Base-by-base conservation (phyloP, 53 echinoderm and acorn worm genomes). In the Glandiceps talaboti region DNA sequence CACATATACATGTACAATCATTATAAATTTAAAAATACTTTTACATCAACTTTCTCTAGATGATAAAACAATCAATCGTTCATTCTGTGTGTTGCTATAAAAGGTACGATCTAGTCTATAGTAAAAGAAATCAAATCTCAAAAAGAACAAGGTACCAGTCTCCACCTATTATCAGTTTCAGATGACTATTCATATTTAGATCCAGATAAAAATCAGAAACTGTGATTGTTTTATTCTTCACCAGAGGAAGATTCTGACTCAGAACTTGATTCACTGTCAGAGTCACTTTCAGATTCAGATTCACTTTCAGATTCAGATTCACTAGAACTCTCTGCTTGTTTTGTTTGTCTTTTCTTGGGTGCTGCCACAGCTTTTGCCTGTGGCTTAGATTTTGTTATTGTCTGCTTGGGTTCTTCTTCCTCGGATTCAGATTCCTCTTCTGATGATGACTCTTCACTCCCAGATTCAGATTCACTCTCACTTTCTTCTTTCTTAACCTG, bases 201-300 rank as follows among this genome's bases (percentile, higher is more conserved):
- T n/a, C n/a, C n/a, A n/a, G n/a, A n/a, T n/a, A n/a, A n/a, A n/a
- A n/a, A n/a, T n/a, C n/a, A n/a, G n/a, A n/a, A n/a, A n/a, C n/a
- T n/a, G n/a, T n/a, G n/a, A n/a, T n/a, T n/a, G n/a, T 89, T 86
- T 30, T 94, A 86, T 28, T 88, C 84, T 0, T 84, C 86, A 29
- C 78, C 78, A 25, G 78, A 78, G 27, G 26, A 29, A 28, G 78
- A 78, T 30, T 30, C 79, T 31, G 79, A 79, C 28, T 33, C 79
- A 26, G 79, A 79, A 25, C 32, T 28, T 27, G 79, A 79, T 33
- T n/a, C 79, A 82, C 89, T 32, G 76, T 32, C 45, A 77, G 79
- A 74, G 29, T 80, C 83, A 28, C 82, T 79, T 30, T 79, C 83
- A 31, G 80, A 72, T 31, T 74, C 86, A 45, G 79, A 79, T 32